Percentiles rank a stretch among this genome's conserved stretches.
Conservation (phyloP, 1,140 invertebrate species). For the Eulimnadia texana region DNA sequence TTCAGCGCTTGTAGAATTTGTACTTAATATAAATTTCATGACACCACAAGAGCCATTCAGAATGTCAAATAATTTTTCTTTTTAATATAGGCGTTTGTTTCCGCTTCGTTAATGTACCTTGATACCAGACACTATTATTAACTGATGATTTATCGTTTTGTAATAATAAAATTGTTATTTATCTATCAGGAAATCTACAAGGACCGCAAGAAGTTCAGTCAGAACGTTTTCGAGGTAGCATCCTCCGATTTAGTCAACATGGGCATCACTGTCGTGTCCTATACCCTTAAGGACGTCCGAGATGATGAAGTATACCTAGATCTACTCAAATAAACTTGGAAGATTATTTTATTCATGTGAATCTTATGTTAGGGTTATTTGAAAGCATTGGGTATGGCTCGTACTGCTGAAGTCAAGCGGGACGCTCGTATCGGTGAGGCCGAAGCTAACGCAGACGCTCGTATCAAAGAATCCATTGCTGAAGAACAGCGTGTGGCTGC, state of each 20-base stretch:
- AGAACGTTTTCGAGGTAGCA: conserved; percentile 87
- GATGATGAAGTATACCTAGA: conserved; percentile 85
- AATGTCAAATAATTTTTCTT: no score
- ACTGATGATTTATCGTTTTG: no score
- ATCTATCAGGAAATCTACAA: conserved; percentile 80
- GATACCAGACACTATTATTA: no score
- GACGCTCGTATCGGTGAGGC: conserved; percentile 93
- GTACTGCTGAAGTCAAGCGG: conserved; percentile 90
- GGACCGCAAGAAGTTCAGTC: conserved; percentile 96
- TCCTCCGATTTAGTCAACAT: conserved; percentile 93
- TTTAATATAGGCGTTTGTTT: no score
- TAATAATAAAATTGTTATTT: conserved; percentile 5
- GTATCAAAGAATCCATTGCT: conserved; percentile 85
- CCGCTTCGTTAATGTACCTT: no score
- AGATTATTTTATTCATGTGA: background rate
- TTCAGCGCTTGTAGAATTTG: no score
- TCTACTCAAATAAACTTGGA: no score
- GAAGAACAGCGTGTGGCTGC: conserved; percentile 89
- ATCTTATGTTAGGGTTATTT: conserved; percentile 69
- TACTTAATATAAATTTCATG: no score
- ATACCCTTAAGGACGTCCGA: conserved; percentile 91
- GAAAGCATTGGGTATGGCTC: conserved; percentile 84
- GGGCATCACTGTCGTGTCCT: conserved; percentile 95
- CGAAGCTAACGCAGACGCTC: conserved; percentile 72
- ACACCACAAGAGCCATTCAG: no score